These are phyloP conservation scores for Parelbella ahira DNA, from an alignment of 2,888 invertebrate species.

Conservation along the genomic window DNA sequence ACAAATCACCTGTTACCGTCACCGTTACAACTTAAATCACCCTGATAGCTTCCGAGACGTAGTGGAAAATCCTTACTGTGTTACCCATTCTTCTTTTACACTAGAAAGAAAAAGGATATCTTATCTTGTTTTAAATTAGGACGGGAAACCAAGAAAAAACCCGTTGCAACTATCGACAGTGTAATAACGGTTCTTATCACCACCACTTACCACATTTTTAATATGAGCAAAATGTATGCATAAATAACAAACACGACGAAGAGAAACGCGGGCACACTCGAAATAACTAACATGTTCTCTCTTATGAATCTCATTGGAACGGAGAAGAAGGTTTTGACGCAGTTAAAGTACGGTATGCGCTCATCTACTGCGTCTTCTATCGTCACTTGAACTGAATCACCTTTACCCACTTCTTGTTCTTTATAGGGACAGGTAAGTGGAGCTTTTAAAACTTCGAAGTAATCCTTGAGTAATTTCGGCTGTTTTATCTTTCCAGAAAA, in stretches of 20 bases:
- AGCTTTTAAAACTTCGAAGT: conserved; percentile 38
- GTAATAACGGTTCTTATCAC: too few relatives aligned
- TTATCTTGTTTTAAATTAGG: too few relatives aligned
- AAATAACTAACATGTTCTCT: conserved; percentile 53
- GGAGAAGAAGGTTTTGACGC: conserved; percentile 30
- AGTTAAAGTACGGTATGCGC: conserved; percentile 3
- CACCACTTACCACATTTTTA: conserved; percentile 45
- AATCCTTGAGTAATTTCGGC: conserved; percentile 38
- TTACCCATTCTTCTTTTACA: too few relatives aligned
- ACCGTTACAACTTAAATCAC: too few relatives aligned
- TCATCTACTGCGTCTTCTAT: conserved; percentile 14
- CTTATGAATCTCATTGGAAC: conserved; percentile 42
- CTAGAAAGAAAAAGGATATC: too few relatives aligned
- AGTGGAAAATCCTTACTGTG: too few relatives aligned
- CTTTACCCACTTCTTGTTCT: conserved; percentile 31
- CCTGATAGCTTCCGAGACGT: too few relatives aligned
- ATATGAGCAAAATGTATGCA: conserved; percentile 36
- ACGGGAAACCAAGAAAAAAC: too few relatives aligned
- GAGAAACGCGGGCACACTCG: conserved; percentile 58
- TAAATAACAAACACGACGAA: conserved; percentile 49
- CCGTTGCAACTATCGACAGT: too few relatives aligned
- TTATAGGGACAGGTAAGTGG: conserved; percentile 7
- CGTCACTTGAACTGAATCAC: conserved; percentile 33
- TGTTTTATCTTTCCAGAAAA: conserved; percentile 33
- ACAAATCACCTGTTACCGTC: too few relatives aligned